phyloP scores from a whole-genome alignment of 2,797 vertebrate genomes.

The Lacerta viridis region DNA sequence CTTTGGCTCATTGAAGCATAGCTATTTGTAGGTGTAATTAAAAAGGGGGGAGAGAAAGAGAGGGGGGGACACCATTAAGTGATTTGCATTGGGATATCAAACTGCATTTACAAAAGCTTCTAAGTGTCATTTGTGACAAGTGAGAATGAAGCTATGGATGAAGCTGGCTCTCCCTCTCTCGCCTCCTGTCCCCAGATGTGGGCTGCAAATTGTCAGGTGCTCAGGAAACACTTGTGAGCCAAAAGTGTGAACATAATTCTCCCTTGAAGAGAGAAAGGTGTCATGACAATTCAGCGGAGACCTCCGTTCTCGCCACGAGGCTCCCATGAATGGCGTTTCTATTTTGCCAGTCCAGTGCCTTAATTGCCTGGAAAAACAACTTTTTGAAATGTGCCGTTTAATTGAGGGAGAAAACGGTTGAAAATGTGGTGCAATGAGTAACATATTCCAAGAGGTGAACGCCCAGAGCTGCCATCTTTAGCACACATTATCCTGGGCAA shows the following conservation, averaged over 20 bases:
- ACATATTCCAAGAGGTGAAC: not conserved
- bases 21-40: too few species aligned
- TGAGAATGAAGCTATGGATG: conserved; percentile 19
- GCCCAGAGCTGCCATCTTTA: not conserved
- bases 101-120: not conserved
- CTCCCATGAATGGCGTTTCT: not conserved
- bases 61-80: not conserved
- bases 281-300: not conserved
- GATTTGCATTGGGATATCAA: not conserved
- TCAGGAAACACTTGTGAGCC: not conserved
- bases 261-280: not conserved
- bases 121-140: conserved; percentile 4
- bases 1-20: too few species aligned
- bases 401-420: not conserved
- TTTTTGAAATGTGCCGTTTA: not conserved
- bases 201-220: not conserved
- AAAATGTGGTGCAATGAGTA: not conserved
- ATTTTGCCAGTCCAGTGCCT: not conserved
- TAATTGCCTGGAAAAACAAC: not conserved
- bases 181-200: not conserved
- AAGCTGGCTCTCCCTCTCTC: not conserved
- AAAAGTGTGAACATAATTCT: not conserved
- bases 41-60: not conserved
- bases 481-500: not conserved
- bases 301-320: not conserved